A percentile compares a stretch with the other conserved stretches of the same genome.
These are phyloP conservation scores for Paramuricea clavata DNA, from an alignment of 92 coral and sea anemone genomes.

Conservation along the genomic window DNA sequence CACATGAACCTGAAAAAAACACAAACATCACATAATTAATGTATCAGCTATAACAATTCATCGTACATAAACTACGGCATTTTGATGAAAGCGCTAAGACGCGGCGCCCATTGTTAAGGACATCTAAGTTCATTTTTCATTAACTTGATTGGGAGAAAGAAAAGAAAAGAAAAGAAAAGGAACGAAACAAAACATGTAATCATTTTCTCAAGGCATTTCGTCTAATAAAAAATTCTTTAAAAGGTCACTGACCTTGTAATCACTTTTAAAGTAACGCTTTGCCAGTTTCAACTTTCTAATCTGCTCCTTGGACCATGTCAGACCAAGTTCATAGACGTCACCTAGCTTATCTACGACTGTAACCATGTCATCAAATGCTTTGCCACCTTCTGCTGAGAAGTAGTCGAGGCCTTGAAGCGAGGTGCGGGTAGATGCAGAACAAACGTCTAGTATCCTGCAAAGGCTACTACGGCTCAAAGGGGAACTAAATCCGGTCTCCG, in stretches of 20 bases:
- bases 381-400: conserved; percentile 61
- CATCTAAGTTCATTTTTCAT: too few species aligned
- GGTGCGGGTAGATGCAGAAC: conserved; percentile 69
- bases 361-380: conserved; percentile 61
- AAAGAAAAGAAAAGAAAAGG: too few species aligned
- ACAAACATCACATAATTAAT: neutral
- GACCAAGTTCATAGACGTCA: conserved; percentile 53
- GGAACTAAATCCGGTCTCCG: conserved; percentile 60
- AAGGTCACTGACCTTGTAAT: conserved; percentile 61
- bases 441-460: conserved; percentile 63
- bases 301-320: conserved; percentile 59
- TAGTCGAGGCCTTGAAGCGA: conserved; percentile 68
- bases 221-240: too few species aligned
- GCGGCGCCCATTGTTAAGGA: too few species aligned
- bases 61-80: too few species aligned
- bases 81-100: too few species aligned
- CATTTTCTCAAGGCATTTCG: too few species aligned
- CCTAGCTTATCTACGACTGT: conserved; percentile 67
- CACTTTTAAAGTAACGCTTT: conserved; percentile 69
- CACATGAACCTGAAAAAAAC: conserved; percentile 69
- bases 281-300: conserved; percentile 67
- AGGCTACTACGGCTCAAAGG: conserved; percentile 70
- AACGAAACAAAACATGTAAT: too few species aligned
- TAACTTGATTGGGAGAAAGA: too few species aligned
- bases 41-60: neutral